A percentile compares a stretch with the other conserved stretches of the same genome.
Conservation (phyloP, 2,888 invertebrate genomes). For the Choreutis nemorana region DNA sequence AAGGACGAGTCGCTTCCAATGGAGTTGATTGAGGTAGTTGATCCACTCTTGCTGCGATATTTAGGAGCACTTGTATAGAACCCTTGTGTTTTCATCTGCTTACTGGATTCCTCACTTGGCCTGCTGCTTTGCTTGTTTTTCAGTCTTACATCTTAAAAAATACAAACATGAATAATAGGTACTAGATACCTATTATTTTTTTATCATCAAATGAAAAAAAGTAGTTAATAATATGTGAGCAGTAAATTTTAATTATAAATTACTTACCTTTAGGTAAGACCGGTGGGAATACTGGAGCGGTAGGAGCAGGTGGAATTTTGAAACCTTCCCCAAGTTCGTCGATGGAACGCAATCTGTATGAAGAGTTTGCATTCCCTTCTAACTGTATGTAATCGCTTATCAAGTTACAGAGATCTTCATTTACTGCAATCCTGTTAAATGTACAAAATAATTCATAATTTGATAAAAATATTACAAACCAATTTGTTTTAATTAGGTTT, state of each 20-base stretch:
- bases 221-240: neutral
- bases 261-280: conserved; percentile 38
- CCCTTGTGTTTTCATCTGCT: conserved; percentile 15
- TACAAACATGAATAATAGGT: no score
- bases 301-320: conserved; percentile 44
- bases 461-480: no score
- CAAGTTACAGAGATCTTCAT: conserved; percentile 36
- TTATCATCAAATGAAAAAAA: conserved; percentile 28
- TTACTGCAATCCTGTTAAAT: conserved; percentile 49
- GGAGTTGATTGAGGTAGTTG: conserved; percentile 40
- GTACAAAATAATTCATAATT: no score
- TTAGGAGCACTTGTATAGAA: conserved; percentile 30
- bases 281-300: conserved; percentile 36
- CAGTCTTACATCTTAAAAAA: conserved; percentile 35
- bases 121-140: conserved; percentile 9
- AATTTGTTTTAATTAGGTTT: no score
- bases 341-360: conserved; percentile 32
- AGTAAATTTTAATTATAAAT: conserved; percentile 2
- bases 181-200: no score
- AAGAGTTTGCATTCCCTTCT: conserved; percentile 28
- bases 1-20: conserved; percentile 27
- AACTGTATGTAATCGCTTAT: conserved; percentile 47
- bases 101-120: conserved; percentile 14
- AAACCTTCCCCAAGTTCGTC: conserved; percentile 35
- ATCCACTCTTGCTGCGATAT: conserved; percentile 40